phyloP scores from a whole-genome alignment of 2,888 invertebrate genomes.

The Drosophila kambysellisi region DNA sequence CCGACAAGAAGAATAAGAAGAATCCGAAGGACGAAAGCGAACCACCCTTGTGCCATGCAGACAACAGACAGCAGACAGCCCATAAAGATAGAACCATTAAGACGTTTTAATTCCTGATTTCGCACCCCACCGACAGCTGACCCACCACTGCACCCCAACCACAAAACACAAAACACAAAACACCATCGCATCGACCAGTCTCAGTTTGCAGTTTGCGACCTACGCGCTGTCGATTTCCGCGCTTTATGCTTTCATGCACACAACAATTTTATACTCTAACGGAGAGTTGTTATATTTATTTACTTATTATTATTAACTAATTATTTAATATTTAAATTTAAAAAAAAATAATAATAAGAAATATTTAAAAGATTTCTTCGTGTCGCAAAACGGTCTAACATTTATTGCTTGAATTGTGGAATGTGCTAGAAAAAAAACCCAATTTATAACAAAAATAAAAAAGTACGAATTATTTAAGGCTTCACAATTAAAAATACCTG shows the following conservation, averaged over 20 bases:
- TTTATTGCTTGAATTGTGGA: background rate
- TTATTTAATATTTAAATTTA: background rate
- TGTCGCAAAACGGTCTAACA: background rate
- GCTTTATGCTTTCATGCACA: conserved; percentile 59
- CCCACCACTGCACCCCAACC: conserved; percentile 26
- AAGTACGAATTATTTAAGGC: background rate
- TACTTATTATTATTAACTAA: background rate
- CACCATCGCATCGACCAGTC: conserved; percentile 16
- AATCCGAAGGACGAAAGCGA: conserved; percentile 30
- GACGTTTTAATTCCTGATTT: conserved; percentile 82
- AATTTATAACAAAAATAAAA: background rate
- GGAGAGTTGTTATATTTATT: background rate
- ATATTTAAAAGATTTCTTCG: no score
- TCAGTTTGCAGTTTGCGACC: conserved; percentile 32
- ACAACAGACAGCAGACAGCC: conserved; percentile 32
- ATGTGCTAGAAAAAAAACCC: background rate
- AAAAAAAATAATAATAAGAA: background rate
- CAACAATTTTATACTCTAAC: conserved; percentile 27
- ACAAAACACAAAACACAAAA: background rate
- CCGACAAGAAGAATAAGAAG: conserved; percentile 6
- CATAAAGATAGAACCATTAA: conserved; percentile 77
- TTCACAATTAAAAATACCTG: background rate
- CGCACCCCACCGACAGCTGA: conserved; percentile 70
- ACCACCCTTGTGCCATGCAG: conserved; percentile 31
- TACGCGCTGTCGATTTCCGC: conserved; percentile 68